Evolutionary conservation across 2,888 invertebrate species (phyloP).

Genomic region (Plemyria rubiginata): DNA sequence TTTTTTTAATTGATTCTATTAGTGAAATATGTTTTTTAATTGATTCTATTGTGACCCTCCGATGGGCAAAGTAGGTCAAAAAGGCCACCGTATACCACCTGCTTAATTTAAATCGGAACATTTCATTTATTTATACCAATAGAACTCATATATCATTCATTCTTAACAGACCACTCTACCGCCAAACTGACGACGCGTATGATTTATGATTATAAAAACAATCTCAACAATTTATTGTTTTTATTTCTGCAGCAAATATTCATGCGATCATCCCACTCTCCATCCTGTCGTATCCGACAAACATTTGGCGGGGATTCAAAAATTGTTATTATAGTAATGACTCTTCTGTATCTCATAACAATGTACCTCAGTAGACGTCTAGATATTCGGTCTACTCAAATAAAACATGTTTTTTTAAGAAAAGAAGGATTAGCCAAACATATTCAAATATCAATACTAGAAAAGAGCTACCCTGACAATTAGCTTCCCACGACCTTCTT

Average conservation of each 20-base stretch:
- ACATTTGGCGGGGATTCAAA: constrained; percentile 74
- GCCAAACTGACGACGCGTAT: constrained; percentile 46
- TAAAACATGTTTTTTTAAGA: neutral
- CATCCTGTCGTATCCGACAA: constrained; percentile 59
- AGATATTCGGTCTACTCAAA: constrained; percentile 53
- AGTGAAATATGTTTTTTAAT: no score
- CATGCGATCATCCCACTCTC: constrained; percentile 61
- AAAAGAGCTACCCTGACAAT: neutral
- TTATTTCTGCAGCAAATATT: constrained; percentile 67
- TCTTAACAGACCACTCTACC: constrained; percentile 14
- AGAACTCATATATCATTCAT: constrained; percentile 11
- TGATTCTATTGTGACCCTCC: no score
- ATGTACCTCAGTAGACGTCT: constrained; percentile 69
- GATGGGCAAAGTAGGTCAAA: no score
- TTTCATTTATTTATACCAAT: neutral
- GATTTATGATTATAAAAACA: constrained; percentile 58
- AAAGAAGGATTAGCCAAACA: neutral
- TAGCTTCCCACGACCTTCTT: constrained; percentile 45
- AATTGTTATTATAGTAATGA: constrained; percentile 78
- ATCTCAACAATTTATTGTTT: constrained; percentile 60
- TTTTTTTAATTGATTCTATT: no score
- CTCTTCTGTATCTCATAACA: constrained; percentile 72
- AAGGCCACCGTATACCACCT: no score
- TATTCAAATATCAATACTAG: neutral
- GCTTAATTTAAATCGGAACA: no score